These are phyloP conservation scores for Archilochus colubris DNA, from an alignment of 2,113 vertebrate genomes.

Conservation along the genomic window DNA sequence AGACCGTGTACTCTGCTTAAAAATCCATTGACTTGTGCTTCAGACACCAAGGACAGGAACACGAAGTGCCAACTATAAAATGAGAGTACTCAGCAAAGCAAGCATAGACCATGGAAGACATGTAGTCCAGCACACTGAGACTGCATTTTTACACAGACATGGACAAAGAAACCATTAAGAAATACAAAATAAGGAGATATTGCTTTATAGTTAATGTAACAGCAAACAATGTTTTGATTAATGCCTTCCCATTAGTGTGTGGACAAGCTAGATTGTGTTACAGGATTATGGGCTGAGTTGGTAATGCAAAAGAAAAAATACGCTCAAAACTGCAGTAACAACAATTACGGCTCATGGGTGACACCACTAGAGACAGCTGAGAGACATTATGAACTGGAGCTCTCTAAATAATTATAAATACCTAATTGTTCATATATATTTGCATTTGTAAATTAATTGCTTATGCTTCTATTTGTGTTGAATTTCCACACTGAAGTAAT, in stretches of 20 bases:
- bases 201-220: constrained; percentile 8
- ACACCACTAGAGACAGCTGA: neutral
- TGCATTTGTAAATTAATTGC: neutral
- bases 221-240: constrained; percentile 37
- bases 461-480: neutral
- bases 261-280: constrained; percentile 30
- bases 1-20: neutral
- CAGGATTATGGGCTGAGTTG: neutral
- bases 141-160: neutral
- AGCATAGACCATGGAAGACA: neutral
- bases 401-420: neutral
- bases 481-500: neutral
- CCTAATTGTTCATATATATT: neutral
- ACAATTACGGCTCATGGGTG: neutral
- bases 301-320: neutral
- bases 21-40: neutral
- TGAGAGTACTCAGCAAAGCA: constrained; percentile 19
- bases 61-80: constrained; percentile 7
- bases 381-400: neutral
- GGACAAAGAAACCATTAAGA: constrained; percentile 34
- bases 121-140: neutral
- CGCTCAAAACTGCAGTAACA: neutral
- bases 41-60: neutral
- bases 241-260: constrained; percentile 24
- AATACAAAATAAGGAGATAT: constrained; percentile 32